These are phyloP conservation scores for Platycheirus albimanus DNA, from an alignment of 2,888 invertebrate genomes.

Conservation along the genomic window DNA sequence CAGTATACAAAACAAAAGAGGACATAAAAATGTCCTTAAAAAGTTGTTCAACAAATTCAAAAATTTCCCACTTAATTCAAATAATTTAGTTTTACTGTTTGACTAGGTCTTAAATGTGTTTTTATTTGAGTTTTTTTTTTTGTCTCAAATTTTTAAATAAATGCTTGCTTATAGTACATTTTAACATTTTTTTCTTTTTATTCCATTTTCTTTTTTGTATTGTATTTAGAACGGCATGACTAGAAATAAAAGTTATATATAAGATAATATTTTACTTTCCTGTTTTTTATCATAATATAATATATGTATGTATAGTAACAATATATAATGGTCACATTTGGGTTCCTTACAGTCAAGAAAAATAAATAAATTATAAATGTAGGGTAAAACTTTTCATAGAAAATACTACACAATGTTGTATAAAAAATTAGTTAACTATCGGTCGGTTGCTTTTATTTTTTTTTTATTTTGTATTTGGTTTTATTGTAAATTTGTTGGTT, in stretches of 20 bases:
- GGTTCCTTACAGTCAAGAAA: constrained; percentile 52
- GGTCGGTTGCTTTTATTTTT: constrained; percentile 48
- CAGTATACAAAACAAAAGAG: constrained; percentile 49
- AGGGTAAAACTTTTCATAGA: constrained; percentile 53
- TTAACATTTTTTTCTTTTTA: constrained; percentile 23
- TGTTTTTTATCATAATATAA: constrained; percentile 1
- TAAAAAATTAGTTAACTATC: constrained; percentile 74
- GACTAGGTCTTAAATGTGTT: constrained; percentile 51
- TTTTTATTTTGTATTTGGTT: constrained; percentile 27
- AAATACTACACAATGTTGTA: constrained; percentile 68
- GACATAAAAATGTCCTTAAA: constrained; percentile 26
- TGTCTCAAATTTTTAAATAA: constrained; percentile 32
- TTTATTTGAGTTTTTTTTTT: background rate
- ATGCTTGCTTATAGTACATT: constrained; percentile 48
- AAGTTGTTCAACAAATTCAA: constrained; percentile 37
- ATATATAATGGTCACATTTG: constrained; percentile 55
- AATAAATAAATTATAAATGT: constrained; percentile 32
- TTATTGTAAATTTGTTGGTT: constrained; percentile 65
- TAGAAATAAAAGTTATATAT: constrained; percentile 43
- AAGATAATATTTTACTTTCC: constrained; percentile 4
- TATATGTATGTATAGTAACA: constrained; percentile 59
- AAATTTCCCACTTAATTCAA: constrained; percentile 23
- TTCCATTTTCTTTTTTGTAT: constrained; percentile 1
- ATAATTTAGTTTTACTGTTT: constrained; percentile 31
- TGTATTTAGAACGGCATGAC: constrained; percentile 49